Base-by-base conservation (phyloP, 2,888 invertebrate genomes). In the Pristionchus fissidentatus region DNA sequence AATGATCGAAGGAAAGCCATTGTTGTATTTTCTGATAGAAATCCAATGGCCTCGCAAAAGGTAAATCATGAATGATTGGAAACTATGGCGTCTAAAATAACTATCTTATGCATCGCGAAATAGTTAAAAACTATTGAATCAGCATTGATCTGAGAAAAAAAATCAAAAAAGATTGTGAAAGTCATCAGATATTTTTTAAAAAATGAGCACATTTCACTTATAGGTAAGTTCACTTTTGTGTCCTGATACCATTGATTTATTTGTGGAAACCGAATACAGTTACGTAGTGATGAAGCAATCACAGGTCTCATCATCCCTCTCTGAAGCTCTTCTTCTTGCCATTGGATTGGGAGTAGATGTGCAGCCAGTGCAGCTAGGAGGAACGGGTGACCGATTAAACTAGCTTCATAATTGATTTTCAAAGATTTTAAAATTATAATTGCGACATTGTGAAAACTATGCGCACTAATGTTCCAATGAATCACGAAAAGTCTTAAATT, bases 1-100 rank as follows among this genome's bases (percentile, higher is more conserved):
- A 43, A n/a, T n/a, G 79, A 79, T 19, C 3, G 79, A n/a, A 35
- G 79, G 43, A 79, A 79, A 22, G 79, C 79, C n/a, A 57, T 79
- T n/a, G 26, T 79, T 13, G 79, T 79, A 10, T 5, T 79, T 19
- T 57, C 79, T 8, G 79, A 29, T 2, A 55, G 79, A 57, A 49
- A 49, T 49, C 49, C 46, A 41, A 77, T 19, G 19, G 49, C 19
- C 4, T 77, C 49, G n/a, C 22, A 10, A 15, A 77, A 49, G 75
- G 75, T 75, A 13, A 3, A 13, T 26, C n/a, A 60, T 32, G 60
- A 29, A 60, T 32, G n/a, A n/a, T n/a, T n/a, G n/a, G n/a, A n/a
- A n/a, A n/a, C n/a, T n/a, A n/a, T n/a, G n/a, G n/a, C n/a, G 8
- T 29, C 32, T 55, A 60, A 8, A 32, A 60, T 10, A 60, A 62